These are phyloP conservation scores for Plebejus argus DNA, from an alignment of 2,888 invertebrate species.

Conservation along the genomic window DNA sequence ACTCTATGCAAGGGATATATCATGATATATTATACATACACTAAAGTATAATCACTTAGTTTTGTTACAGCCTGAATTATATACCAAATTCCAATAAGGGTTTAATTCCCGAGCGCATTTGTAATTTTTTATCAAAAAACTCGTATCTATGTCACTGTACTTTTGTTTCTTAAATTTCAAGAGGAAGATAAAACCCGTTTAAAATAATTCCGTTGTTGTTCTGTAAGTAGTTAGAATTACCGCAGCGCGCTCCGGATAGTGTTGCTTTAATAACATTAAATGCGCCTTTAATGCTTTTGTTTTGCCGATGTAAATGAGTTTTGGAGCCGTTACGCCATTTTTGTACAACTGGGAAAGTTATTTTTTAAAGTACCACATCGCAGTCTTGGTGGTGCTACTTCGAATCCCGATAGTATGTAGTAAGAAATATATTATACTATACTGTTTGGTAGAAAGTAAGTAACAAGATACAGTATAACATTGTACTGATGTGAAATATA, in stretches of 20 bases:
- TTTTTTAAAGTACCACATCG: neutral
- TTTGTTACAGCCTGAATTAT: no score
- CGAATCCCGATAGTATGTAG: neutral
- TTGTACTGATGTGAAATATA: no score
- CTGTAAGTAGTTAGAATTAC: slow-evolving; percentile 22
- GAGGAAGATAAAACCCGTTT: slow-evolving; percentile 17
- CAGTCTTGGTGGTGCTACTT: neutral
- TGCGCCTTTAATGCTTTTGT: slow-evolving; percentile 24
- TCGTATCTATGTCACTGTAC: neutral
- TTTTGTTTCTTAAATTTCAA: slow-evolving; percentile 7
- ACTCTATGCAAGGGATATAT: no score
- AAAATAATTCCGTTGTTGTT: slow-evolving; percentile 17
- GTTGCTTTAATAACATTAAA: slow-evolving; percentile 22
- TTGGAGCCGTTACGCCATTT: neutral
- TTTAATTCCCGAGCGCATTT: neutral
- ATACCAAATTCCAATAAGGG: no score
- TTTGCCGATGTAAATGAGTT: slow-evolving; percentile 16
- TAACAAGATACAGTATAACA: no score
- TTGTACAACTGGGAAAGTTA: neutral
- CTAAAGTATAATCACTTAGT: no score
- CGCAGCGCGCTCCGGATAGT: neutral
- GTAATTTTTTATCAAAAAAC: neutral
- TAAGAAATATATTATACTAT: neutral
- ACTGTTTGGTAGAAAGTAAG: no score
- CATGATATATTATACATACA: no score